Percentiles rank a stretch among this genome's conserved stretches.
phyloP scores from a whole-genome alignment of 2,888 invertebrate species.

The Eupithecia insigniata region DNA sequence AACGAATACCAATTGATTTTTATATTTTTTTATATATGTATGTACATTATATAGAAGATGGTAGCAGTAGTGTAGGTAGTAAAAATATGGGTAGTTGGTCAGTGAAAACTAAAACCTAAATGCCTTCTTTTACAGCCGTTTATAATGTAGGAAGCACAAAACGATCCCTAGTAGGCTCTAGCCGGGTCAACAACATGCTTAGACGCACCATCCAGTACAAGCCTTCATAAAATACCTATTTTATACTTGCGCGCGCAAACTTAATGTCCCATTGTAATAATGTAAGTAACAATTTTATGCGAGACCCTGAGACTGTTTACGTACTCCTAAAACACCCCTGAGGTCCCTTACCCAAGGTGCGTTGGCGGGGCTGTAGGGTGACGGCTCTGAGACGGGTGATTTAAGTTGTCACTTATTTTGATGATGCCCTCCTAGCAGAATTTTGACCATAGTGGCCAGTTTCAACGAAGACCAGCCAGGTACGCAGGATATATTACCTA shows the following conservation, averaged over 20 bases:
- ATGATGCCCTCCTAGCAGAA: too few relatives aligned
- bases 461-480: too few relatives aligned
- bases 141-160: conserved; percentile 8
- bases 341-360: conserved; percentile 7
- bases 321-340: not conserved
- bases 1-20: too few relatives aligned
- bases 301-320: conserved; percentile 9
- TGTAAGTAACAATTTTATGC: conserved; percentile 26
- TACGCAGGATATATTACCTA: too few relatives aligned
- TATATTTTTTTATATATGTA: too few relatives aligned
- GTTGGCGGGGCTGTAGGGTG: not conserved
- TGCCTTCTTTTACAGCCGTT: not conserved
- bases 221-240: conserved; percentile 39
- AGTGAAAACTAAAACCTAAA: not conserved
- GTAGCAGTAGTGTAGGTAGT: not conserved
- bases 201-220: conserved; percentile 29
- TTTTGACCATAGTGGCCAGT: too few relatives aligned
- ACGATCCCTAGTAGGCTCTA: not conserved
- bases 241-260: conserved; percentile 35
- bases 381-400: not conserved
- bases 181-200: conserved; percentile 32
- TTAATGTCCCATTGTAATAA: conserved; percentile 45
- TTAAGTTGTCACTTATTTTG: not conserved
- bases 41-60: too few relatives aligned
- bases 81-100: not conserved